These are phyloP conservation scores for Sinocyclocheilus rhinocerous DNA, from an alignment of 2,113 vertebrate genomes.

Conservation along the genomic window DNA sequence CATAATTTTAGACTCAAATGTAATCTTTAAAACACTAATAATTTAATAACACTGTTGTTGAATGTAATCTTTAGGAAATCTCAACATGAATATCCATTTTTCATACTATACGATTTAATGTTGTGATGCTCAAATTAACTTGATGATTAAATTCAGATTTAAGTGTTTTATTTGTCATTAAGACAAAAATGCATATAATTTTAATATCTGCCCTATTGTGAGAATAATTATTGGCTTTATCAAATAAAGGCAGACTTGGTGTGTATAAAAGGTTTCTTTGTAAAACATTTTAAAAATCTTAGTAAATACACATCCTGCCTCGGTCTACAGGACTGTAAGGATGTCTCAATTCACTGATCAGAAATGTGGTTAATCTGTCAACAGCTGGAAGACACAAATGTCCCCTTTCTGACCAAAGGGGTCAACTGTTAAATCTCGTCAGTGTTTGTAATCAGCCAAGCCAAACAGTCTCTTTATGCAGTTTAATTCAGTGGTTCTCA, in stretches of 20 bases:
- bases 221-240: no score
- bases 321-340: neutral
- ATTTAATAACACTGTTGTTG: neutral
- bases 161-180: neutral
- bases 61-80: neutral
- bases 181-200: neutral
- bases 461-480: neutral
- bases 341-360: constrained; percentile 43
- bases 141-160: neutral
- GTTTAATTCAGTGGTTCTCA: neutral
- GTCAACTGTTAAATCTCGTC: constrained; percentile 57
- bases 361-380: constrained; percentile 55
- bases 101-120: neutral
- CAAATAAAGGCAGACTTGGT: no score
- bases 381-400: constrained; percentile 47
- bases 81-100: neutral
- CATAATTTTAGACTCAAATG: neutral
- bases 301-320: no score
- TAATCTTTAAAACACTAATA: neutral
- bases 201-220: no score
- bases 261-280: no score
- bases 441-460: constrained; percentile 44
- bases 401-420: constrained; percentile 26
- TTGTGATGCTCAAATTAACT: neutral
- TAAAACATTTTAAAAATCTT: no score